These are phyloP conservation scores for Scytalopus superciliaris DNA, from an alignment of 2,113 vertebrate genomes.

Conservation along the genomic window DNA sequence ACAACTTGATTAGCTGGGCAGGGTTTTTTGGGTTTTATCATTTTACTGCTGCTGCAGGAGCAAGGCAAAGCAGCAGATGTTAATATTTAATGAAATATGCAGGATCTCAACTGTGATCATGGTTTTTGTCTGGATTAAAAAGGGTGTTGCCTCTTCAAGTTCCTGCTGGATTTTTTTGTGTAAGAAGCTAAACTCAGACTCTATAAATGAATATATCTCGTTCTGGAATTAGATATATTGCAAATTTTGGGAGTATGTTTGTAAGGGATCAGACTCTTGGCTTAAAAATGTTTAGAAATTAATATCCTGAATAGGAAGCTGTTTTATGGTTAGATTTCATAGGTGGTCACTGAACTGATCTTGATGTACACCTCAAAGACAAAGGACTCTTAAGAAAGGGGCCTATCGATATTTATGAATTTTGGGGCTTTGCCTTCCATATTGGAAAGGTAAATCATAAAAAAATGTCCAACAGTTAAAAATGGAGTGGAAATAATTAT, in stretches of 20 bases:
- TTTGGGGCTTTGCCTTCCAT: not conserved
- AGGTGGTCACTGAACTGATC: not conserved
- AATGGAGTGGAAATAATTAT: not conserved
- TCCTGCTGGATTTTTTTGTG: not conserved
- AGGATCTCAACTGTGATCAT: not conserved
- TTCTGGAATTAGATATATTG: not conserved
- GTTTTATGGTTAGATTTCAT: not conserved
- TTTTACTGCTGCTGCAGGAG: not conserved
- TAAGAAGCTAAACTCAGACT: not conserved
- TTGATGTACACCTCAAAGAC: not conserved
- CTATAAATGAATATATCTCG: not conserved
- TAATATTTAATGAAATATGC: slow-evolving; percentile 12
- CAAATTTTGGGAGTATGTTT: not conserved
- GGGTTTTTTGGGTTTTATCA: not conserved
- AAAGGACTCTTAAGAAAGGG: not conserved
- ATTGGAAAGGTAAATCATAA: not conserved
- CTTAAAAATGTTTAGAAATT: not conserved
- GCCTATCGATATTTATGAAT: not conserved
- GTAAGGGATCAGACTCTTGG: not conserved
- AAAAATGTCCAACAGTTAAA: not conserved
- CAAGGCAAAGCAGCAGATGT: not conserved
- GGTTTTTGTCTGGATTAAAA: not conserved
- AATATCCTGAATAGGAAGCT: not conserved
- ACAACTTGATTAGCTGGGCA: not conserved
- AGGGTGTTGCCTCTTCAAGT: not conserved